A percentile compares a stretch with the other conserved stretches of the same genome.
Conservation (phyloP, 2,113 vertebrate genomes). For the Enhydra lutris region DNA sequence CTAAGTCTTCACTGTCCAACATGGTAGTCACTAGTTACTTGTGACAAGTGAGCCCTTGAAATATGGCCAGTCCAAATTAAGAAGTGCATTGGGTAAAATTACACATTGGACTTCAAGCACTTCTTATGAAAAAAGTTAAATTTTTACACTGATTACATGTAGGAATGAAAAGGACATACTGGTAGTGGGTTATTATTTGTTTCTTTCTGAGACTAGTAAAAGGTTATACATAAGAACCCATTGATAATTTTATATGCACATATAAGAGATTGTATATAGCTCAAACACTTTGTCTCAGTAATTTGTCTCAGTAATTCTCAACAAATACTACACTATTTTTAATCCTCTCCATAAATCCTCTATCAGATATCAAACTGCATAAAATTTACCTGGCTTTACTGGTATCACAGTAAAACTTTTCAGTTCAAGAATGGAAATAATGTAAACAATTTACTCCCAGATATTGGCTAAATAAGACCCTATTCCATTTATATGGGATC, state of each 20-base stretch:
- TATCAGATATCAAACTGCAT: background rate
- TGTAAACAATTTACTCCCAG: background rate
- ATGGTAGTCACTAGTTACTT: background rate
- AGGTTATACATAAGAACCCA: background rate
- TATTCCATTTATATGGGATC: background rate
- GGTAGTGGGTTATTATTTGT: background rate
- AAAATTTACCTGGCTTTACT: background rate
- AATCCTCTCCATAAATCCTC: background rate
- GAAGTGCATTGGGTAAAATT: background rate
- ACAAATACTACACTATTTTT: background rate
- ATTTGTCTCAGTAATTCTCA: background rate
- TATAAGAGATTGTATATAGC: background rate
- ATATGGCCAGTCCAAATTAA: background rate
- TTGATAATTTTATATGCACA: background rate
- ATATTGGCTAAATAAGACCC: background rate
- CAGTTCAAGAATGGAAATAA: background rate
- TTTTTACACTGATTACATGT: background rate
- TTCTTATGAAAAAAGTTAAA: background rate
- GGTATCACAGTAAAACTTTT: background rate
- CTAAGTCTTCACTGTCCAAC: background rate
- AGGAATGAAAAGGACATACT: background rate
- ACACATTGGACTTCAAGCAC: background rate
- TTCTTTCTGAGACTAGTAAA: background rate
- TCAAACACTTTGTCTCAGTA: background rate
- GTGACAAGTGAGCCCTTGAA: background rate